Evolutionary conservation across 2,888 invertebrate species (phyloP), one percentile per base, ranked within the genome.

Genomic region (Oeneis ivallda): DNA sequence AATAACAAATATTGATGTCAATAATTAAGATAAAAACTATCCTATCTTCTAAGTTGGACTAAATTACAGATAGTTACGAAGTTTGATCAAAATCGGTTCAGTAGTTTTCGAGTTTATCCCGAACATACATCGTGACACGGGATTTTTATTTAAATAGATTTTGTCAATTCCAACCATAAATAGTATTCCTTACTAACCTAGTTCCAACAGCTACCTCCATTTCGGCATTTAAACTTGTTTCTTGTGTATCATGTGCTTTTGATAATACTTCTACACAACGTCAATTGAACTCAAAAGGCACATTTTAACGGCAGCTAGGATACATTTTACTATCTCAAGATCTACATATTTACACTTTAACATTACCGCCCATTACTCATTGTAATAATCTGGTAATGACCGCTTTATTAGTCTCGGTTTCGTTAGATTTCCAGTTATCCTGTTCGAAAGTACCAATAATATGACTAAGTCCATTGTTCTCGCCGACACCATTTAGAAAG

Each of bases 401-500:
- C 66, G 64, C 62, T 47, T 66, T 68, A 63, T 63, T 63, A 50
- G 49, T 59, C 34, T 62, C 64, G 64, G 67, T 65, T 65, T 59
- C 53, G 56, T 65, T 57, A 49, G 47, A 66, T 65, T 57, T 59
- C 10, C 43, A 63, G 58, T 64, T 58, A 69, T 70, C 71, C 70
- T 70, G 70, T 69, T 67, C 49, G 63, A 69, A 69, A 66, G 68
- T 64, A 49, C 39, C 47, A 19, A 52, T 68, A 59, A 65, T 57
- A 63, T 69, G 67, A 71, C 66, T 69, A 67, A 70, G 41, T 37
- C 59, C 26, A 64, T 70, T 68, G 62, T 68, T 26, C 53, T 49
- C 50, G 49, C n/a, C 13, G 26, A 52, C 54, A 57, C 52, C n/a
- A 49, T 61, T 62, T 57, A 62, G 58, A 68, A 62, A 65, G 65